These are phyloP conservation scores for Melanogrammus aeglefinus DNA, from an alignment of 2,797 vertebrate species.

Conservation along the genomic window DNA sequence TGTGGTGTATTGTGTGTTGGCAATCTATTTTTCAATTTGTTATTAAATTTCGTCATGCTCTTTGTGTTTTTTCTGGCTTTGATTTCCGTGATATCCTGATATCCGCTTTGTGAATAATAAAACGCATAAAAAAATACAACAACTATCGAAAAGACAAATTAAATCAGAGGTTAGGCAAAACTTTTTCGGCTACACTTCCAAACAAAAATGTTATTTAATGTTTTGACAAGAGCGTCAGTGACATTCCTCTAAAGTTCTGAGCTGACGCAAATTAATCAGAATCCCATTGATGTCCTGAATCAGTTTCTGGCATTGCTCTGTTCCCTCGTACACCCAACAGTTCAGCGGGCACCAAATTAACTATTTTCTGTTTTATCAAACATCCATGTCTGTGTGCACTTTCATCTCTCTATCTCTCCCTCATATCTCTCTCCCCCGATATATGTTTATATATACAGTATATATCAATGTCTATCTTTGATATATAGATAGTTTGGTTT, in stretches of 20 bases:
- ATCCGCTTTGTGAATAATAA: not conserved
- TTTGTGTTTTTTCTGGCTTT: not conserved
- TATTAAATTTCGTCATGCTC: not conserved
- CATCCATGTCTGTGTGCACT: conserved; percentile 51
- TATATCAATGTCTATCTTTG: no score
- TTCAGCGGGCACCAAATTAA: conserved; percentile 61
- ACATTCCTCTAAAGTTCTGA: conserved; percentile 31
- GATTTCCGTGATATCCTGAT: not conserved
- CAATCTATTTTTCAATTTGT: conserved; percentile 43
- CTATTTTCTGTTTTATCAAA: conserved; percentile 58
- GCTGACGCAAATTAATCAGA: conserved; percentile 34
- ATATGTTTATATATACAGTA: conserved; percentile 34
- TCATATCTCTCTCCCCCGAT: no score
- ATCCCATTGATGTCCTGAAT: conserved; percentile 51
- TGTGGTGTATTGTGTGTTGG: conserved; percentile 37
- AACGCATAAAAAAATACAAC: not conserved
- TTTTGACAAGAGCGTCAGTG: conserved; percentile 29
- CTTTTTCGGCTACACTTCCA: not conserved
- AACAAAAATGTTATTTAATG: conserved; percentile 20
- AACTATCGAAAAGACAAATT: not conserved
- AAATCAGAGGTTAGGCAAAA: not conserved
- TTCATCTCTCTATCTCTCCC: conserved; percentile 57
- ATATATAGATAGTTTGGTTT: no score
- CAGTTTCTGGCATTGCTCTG: conserved; percentile 47
- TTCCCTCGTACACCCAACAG: conserved; percentile 60